Conservation (phyloP, 2,888 invertebrate genomes). For the Eupithecia centaureata region DNA sequence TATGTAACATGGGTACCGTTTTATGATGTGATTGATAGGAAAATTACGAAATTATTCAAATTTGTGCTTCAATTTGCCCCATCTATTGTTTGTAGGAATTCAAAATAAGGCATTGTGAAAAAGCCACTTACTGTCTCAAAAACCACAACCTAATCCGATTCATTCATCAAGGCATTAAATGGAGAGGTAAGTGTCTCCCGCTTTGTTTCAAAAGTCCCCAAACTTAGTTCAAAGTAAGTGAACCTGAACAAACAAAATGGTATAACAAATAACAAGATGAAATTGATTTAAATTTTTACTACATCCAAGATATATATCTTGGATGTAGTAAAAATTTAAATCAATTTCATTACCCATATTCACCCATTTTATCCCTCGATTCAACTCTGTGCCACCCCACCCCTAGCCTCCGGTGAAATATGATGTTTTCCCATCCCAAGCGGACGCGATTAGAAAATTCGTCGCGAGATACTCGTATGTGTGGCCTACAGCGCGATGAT, state of each 20-base stretch:
- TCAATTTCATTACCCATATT: background rate
- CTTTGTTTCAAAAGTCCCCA: background rate
- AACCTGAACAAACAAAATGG: too few relatives aligned
- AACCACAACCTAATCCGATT: background rate
- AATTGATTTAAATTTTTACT: too few relatives aligned
- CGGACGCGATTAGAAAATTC: constrained; percentile 83
- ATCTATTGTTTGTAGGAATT: too few relatives aligned
- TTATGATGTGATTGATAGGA: too few relatives aligned
- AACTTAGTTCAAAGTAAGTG: background rate
- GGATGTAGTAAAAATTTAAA: too few relatives aligned
- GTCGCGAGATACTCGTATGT: constrained; percentile 57
- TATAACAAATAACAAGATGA: too few relatives aligned
- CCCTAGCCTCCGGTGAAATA: constrained; percentile 76
- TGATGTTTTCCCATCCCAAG: constrained; percentile 80
- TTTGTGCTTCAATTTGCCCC: too few relatives aligned
- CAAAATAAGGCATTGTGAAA: too few relatives aligned
- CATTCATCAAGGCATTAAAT: background rate
- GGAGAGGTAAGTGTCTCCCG: background rate
- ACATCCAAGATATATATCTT: too few relatives aligned
- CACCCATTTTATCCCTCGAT: constrained; percentile 16
- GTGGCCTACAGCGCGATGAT: constrained; percentile 57
- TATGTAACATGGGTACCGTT: too few relatives aligned
- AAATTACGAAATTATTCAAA: too few relatives aligned
- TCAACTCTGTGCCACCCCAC: constrained; percentile 44
- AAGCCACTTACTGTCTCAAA: too few relatives aligned